These are phyloP conservation scores for Sarcophilus harrisii DNA, from an alignment of 2,797 vertebrate genomes.

Conservation along the genomic window DNA sequence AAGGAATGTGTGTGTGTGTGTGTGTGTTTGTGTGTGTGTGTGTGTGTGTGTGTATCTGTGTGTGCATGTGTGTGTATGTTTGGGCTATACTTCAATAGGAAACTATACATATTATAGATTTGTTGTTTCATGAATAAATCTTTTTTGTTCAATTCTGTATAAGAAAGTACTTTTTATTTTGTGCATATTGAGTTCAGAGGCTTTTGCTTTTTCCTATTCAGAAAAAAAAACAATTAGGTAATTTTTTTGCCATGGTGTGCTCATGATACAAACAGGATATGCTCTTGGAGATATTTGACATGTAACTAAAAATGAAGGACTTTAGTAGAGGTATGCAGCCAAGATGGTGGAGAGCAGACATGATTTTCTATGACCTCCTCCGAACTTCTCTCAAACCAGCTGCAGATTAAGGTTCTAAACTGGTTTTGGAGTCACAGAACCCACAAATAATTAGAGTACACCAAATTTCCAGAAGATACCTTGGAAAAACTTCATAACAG, in stretches of 20 bases:
- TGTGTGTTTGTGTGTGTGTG: neutral
- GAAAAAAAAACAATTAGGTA: neutral
- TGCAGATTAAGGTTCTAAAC: too few relatives aligned
- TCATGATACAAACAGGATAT: neutral
- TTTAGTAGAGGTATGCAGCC: too few relatives aligned
- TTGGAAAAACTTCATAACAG: too few relatives aligned
- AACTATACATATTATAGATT: neutral
- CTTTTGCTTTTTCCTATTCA: neutral
- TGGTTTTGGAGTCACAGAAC: too few relatives aligned
- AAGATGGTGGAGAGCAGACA: too few relatives aligned
- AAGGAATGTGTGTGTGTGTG: neutral
- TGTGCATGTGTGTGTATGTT: neutral
- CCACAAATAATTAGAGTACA: too few relatives aligned
- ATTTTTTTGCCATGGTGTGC: neutral
- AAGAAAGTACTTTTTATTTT: neutral
- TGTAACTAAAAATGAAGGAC: neutral
- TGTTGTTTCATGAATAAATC: neutral
- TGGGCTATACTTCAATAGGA: neutral
- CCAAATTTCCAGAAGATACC: too few relatives aligned
- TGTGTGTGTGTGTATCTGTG: neutral
- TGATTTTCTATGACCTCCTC: too few relatives aligned
- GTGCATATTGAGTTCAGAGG: neutral
- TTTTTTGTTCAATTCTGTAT: neutral
- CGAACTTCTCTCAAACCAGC: too few relatives aligned
- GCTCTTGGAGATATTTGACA: neutral